These are phyloP conservation scores for Lissonota sp. DNA, from an alignment of 2,888 invertebrate genomes.

Conservation along the genomic window DNA sequence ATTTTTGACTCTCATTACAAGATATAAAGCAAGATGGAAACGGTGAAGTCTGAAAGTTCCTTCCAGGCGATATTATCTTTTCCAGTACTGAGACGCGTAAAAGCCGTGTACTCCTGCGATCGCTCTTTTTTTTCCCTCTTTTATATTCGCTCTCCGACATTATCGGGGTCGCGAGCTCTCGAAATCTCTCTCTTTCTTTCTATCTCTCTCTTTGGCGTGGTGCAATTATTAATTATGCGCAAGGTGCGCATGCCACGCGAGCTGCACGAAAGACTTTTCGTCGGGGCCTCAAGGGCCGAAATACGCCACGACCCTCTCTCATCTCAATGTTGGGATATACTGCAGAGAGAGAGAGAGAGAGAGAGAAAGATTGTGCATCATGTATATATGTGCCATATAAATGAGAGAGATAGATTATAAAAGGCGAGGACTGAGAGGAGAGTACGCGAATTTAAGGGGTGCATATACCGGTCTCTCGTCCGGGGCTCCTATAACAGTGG, in stretches of 20 bases:
- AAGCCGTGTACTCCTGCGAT: constrained; percentile 28
- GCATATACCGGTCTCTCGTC: constrained; percentile 51
- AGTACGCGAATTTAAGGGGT: constrained; percentile 34
- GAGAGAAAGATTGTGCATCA: neutral
- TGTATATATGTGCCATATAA: constrained; percentile 50
- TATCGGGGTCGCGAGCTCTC: constrained; percentile 35
- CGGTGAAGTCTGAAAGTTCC: neutral
- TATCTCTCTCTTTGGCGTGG: constrained; percentile 31
- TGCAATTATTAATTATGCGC: constrained; percentile 73
- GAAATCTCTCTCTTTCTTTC: neutral
- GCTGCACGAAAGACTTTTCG: constrained; percentile 67
- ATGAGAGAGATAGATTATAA: constrained; percentile 61
- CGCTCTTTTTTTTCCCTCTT: constrained; percentile 2
- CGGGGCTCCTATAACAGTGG: constrained; percentile 72
- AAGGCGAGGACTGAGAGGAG: constrained; percentile 36
- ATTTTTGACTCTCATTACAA: too few relatives aligned
- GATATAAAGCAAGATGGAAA: neutral
- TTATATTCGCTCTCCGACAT: constrained; percentile 31
- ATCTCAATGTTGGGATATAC: constrained; percentile 35
- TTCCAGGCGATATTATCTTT: constrained; percentile 9
- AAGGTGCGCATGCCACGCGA: constrained; percentile 72
- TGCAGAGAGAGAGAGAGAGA: too few relatives aligned
- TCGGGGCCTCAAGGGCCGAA: constrained; percentile 55
- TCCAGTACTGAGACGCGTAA: constrained; percentile 28
- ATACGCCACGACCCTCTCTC: constrained; percentile 43